Conservation (phyloP, 2,888 invertebrate genomes). For the Entomobrya multifasciata region DNA sequence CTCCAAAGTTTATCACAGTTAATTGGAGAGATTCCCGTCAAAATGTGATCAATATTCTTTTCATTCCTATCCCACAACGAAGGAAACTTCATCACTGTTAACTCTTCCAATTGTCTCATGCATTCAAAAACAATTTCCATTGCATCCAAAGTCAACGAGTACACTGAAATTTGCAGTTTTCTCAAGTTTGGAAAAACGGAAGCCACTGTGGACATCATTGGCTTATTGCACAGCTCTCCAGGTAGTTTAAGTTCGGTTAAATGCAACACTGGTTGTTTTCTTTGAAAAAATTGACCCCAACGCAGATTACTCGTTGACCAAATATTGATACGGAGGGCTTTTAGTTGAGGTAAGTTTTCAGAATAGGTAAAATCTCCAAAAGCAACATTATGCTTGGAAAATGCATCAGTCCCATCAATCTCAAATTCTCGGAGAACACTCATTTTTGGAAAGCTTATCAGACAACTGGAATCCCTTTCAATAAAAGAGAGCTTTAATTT, state of each 20-base stretch:
- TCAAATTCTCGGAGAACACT: constrained; percentile 26
- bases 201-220: constrained; percentile 17
- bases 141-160: constrained; percentile 32
- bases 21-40: constrained; percentile 58
- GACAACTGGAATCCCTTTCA: constrained; percentile 45
- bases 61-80: constrained; percentile 57
- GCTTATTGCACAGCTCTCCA: constrained; percentile 38
- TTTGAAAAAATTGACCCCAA: constrained; percentile 58
- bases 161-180: constrained; percentile 49
- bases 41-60: constrained; percentile 66
- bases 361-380: constrained; percentile 52
- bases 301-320: constrained; percentile 35
- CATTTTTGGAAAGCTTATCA: constrained; percentile 61
- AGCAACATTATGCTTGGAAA: constrained; percentile 56
- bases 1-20: constrained; percentile 52
- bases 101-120: constrained; percentile 44
- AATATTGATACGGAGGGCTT: constrained; percentile 48
- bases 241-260: constrained; percentile 57
- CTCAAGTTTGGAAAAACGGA: constrained; percentile 53
- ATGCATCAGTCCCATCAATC: constrained; percentile 60
- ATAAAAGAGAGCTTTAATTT: constrained; percentile 54
- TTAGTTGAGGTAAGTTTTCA: constrained; percentile 47
- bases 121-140: constrained; percentile 55
- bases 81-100: constrained; percentile 53
- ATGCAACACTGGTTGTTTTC: not conserved